A percentile compares a stretch with the other conserved stretches of the same genome.
These are phyloP conservation scores for Chelon labrosus DNA, from an alignment of 2,797 vertebrate genomes.

Conservation along the genomic window DNA sequence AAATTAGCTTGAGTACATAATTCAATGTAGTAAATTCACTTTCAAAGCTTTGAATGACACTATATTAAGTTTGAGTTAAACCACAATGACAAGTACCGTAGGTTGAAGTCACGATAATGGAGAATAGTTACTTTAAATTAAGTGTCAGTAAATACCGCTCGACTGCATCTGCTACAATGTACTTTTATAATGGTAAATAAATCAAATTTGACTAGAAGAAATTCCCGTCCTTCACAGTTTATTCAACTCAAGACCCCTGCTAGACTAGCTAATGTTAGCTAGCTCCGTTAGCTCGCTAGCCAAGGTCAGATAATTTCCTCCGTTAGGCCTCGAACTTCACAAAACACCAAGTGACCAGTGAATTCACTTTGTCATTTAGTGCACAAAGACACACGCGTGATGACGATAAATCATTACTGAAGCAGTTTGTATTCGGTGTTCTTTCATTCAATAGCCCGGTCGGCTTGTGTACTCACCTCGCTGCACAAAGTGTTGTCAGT, in stretches of 20 bases:
- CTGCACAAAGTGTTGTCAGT: slow-evolving; percentile 16
- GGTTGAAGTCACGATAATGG: not conserved
- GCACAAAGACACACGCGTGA: accelerated
- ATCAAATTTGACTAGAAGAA: not conserved
- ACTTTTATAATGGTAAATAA: not conserved
- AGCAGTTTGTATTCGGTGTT: accelerated
- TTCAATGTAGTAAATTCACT: not conserved
- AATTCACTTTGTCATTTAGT: accelerated
- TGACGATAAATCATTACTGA: accelerated
- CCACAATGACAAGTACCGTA: not conserved
- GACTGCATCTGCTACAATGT: not conserved
- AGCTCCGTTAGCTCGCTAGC: slow-evolving; percentile 63
- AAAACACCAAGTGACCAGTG: accelerated
- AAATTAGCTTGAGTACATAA: too few species aligned
- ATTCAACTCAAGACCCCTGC: slow-evolving; percentile 10
- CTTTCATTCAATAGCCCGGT: not conserved
- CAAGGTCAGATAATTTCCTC: slow-evolving; percentile 75
- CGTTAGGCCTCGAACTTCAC: not conserved
- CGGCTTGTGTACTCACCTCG: slow-evolving; percentile 62
- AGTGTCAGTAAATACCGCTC: not conserved
- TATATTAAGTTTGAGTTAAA: not conserved
- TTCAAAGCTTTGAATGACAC: not conserved
- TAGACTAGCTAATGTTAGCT: slow-evolving; percentile 33
- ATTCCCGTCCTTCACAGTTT: slow-evolving; percentile 37
- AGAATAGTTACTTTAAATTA: too few species aligned